These are phyloP conservation scores for Temnothorax rugatulus DNA, from an alignment of 2,888 invertebrate genomes.

Conservation along the genomic window DNA sequence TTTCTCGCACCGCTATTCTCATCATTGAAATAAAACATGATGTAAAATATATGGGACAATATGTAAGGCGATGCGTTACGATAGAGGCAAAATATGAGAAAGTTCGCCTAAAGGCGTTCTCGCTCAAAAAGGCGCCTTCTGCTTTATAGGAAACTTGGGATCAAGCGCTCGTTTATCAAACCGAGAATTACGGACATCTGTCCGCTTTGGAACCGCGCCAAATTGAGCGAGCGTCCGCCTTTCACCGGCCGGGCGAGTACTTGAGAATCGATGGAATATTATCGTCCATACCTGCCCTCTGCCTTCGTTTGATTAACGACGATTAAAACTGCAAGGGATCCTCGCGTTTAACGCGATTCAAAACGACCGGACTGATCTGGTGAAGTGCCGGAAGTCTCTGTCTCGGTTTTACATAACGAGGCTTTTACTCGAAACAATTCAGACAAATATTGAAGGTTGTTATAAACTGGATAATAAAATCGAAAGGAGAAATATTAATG, in stretches of 20 bases:
- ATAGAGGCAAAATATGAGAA: constrained; percentile 43
- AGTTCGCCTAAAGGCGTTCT: constrained; percentile 3
- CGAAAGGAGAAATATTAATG: background rate
- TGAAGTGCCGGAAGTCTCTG: constrained; percentile 20
- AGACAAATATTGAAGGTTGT: background rate
- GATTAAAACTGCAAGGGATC: constrained; percentile 50
- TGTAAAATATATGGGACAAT: constrained; percentile 34
- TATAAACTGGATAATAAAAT: background rate
- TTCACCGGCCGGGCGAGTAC: constrained; percentile 45
- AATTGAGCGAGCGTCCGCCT: constrained; percentile 69
- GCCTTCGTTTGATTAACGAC: constrained; percentile 67
- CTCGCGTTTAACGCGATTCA: constrained; percentile 18
- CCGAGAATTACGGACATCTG: constrained; percentile 76
- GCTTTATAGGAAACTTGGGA: constrained; percentile 58
- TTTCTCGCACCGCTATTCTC: constrained; percentile 7
- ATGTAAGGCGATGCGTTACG: constrained; percentile 30
- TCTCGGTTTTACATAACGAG: constrained; percentile 15
- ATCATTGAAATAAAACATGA: constrained; percentile 39
- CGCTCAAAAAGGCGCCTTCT: constrained; percentile 50
- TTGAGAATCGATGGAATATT: constrained; percentile 69
- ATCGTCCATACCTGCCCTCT: constrained; percentile 54
- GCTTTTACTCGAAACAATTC: constrained; percentile 2
- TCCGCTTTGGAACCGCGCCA: constrained; percentile 72
- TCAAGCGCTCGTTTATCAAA: constrained; percentile 76
- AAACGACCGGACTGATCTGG: background rate